Percentiles rank a stretch among this genome's conserved stretches.
Evolutionary conservation across 2,797 vertebrate genomes (phyloP).

Genomic region (Eleutherodactylus coqui): DNA sequence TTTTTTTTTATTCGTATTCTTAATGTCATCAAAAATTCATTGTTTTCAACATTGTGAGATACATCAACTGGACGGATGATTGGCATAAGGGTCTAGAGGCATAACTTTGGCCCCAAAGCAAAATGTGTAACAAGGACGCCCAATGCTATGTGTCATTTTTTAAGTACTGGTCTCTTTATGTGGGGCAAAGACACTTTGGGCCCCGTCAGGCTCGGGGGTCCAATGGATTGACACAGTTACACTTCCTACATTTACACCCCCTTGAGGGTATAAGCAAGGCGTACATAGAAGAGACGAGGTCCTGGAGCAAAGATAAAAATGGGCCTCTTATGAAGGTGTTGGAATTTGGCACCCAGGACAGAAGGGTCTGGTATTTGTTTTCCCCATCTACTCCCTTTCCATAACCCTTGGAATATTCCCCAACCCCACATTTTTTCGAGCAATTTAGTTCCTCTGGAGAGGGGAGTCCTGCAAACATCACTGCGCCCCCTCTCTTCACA

Average conservation of each 20-base stretch:
- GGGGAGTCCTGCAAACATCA: no score
- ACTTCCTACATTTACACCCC: neutral
- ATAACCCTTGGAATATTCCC: no score
- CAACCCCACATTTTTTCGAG: no score
- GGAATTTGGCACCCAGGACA: no score
- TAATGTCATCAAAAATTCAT: constrained; percentile 25
- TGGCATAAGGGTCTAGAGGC: neutral
- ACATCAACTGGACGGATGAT: neutral
- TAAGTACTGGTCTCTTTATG: neutral
- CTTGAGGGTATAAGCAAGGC: neutral
- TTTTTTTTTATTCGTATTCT: constrained; percentile 31
- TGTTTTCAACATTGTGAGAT: neutral
- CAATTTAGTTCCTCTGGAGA: no score
- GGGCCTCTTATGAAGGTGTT: no score
- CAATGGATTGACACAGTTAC: neutral
- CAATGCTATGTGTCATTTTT: neutral
- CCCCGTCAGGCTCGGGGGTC: neutral
- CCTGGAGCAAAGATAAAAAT: neutral
- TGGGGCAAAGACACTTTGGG: neutral
- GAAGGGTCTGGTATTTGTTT: no score
- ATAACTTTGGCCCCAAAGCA: neutral
- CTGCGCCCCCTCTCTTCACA: no score
- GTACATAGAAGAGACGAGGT: no score
- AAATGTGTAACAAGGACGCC: neutral
- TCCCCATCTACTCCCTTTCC: no score